Conservation (phyloP, 1,140 invertebrate species). For the Aphelinus certus region DNA sequence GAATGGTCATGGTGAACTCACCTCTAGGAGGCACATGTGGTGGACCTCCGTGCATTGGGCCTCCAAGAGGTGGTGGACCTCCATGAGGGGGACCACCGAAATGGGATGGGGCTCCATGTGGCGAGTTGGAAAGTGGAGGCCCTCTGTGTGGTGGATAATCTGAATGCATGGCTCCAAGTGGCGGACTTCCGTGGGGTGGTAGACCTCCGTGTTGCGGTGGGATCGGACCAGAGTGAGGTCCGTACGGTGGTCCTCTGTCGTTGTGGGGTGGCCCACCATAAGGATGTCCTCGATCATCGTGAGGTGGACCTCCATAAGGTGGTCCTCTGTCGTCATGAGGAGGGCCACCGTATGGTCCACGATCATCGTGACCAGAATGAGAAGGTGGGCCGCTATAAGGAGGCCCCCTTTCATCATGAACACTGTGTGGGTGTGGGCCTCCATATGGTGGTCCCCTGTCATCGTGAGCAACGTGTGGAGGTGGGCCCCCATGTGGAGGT, state of each 20-base stretch:
- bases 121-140: conserved; percentile 9
- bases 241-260: too few species aligned
- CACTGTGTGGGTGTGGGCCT: background rate
- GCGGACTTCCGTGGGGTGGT: conserved; percentile 20
- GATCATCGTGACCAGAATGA: too few species aligned
- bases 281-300: too few species aligned
- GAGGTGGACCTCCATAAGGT: conserved; percentile 3
- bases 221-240: background rate
- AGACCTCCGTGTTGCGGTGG: background rate
- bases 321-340: conserved; percentile 8
- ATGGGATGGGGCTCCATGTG: conserved; percentile 8
- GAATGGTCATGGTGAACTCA: too few species aligned
- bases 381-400: background rate
- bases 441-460: background rate
- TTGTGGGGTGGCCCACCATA: too few species aligned
- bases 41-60: conserved; percentile 2
- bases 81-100: conserved; percentile 3
- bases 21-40: background rate
- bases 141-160: conserved; percentile 24
- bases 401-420: background rate
- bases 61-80: background rate
- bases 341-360: too few species aligned
- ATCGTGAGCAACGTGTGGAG: background rate
- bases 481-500: background rate
- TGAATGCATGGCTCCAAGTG: conserved; percentile 28